phyloP scores from a whole-genome alignment of 1,140 invertebrate species.

The Tetranychus cinnabarinus region DNA sequence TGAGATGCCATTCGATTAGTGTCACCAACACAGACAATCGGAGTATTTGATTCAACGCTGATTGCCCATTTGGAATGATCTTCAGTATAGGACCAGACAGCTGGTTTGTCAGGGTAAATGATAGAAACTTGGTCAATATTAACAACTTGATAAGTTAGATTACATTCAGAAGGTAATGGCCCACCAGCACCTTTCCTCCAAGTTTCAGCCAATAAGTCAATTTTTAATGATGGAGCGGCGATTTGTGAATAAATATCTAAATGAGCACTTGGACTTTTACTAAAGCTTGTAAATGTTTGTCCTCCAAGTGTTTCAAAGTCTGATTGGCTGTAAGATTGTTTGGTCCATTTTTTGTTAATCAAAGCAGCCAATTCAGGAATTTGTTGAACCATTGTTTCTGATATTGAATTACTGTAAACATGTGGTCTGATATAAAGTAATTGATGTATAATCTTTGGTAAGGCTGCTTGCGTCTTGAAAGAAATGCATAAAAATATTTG shows the following conservation, averaged over 20 bases:
- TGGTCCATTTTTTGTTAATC: background rate
- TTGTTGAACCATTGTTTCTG: background rate
- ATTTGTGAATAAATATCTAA: slow-evolving; percentile 45
- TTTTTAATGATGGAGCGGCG: slow-evolving; percentile 42
- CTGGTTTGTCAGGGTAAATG: slow-evolving; percentile 23
- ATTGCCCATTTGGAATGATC: slow-evolving; percentile 88
- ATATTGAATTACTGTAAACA: background rate
- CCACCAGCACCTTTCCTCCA: slow-evolving; percentile 56
- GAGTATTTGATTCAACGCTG: slow-evolving; percentile 24
- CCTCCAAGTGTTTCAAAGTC: background rate
- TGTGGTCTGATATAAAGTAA: background rate
- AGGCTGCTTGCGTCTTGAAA: background rate
- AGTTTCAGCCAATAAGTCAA: slow-evolving; percentile 50
- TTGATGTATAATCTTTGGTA: background rate
- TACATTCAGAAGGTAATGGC: slow-evolving; percentile 28
- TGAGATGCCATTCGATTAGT: slow-evolving; percentile 65
- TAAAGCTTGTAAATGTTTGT: slow-evolving; percentile 16
- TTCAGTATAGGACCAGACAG: slow-evolving; percentile 25
- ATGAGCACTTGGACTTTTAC: slow-evolving; percentile 44
- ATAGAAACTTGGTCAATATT: slow-evolving; percentile 31
- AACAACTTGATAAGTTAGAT: slow-evolving; percentile 29
- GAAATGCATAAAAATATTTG: background rate
- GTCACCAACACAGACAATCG: slow-evolving; percentile 69
- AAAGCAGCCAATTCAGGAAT: background rate
- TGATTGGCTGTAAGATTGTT: background rate